Base-by-base conservation (phyloP, 2,888 invertebrate species). In the Pristionchus maxplancki region DNA sequence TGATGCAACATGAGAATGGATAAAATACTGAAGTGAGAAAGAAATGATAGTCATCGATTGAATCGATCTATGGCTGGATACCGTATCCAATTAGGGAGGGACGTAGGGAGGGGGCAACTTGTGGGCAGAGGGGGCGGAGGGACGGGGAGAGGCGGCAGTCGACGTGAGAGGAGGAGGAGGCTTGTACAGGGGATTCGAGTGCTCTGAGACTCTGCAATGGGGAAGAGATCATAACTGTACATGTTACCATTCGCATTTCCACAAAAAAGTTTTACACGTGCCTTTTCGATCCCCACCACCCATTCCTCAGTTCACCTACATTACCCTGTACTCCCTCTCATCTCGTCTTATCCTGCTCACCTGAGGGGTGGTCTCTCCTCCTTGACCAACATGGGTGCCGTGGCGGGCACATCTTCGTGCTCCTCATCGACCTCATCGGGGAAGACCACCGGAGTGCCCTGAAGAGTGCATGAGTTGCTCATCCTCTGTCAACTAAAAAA, bases 51-150 rank as follows among this genome's bases (percentile, higher is more conserved):
- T 31, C 31, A 67, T 58, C 58, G 58, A 67, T 67, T 31, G 64
- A 15, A 24, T 74, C 74, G 24, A 74, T 74, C 74, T 20, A 40
- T 74, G 50, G 9, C 28, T 3, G 31, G 17, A 11, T 81, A 50
- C 50, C 11, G 81, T 50, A 37, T 31, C 50, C 20, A 28, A 28
- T 97, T 98, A 98, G 95, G 98, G 98, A 93, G 98, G 98, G 94
- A 98, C 98, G 95, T 98, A 98, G 64, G 98, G 98, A 90, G 98
- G 98, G 86, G 98, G 98, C 95, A 97, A 97, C 95, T 98, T 90
- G 90, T 93, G 96, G 96, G 98, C 97, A 93, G 97, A 97, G 90
- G 97, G 97, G 84, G 97, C 28, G 90, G 96, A 96, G 90, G 97
- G 97, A 74, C 78, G 90, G 84, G 48, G 90, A 64, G 88, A 83